Conservation (phyloP, 2,797 vertebrate genomes). For the Xenopus petersii region DNA sequence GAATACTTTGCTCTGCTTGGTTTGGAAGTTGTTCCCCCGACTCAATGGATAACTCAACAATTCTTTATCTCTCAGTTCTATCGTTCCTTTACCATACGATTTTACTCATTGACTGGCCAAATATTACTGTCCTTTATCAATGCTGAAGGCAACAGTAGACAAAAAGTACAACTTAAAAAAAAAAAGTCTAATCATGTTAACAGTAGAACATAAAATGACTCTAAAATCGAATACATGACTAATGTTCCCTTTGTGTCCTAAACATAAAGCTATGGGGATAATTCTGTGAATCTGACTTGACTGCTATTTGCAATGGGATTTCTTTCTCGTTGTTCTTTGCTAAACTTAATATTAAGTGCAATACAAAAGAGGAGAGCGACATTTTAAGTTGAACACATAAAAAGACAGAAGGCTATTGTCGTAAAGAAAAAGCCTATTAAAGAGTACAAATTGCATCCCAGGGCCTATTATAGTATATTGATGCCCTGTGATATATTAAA, state of each 20-base stretch:
- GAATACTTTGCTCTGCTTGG: too few species aligned
- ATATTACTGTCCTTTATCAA: too few species aligned
- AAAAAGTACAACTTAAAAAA: too few species aligned
- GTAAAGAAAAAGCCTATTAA: slow-evolving; percentile 35
- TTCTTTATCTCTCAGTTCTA: too few species aligned
- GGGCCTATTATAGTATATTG: slow-evolving; percentile 43
- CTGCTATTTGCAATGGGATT: slow-evolving; percentile 21
- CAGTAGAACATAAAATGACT: too few species aligned
- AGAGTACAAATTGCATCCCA: slow-evolving; percentile 37
- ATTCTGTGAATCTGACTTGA: neutral
- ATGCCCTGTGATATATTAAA: slow-evolving; percentile 43
- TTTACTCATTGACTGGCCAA: too few species aligned
- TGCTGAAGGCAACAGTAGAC: too few species aligned
- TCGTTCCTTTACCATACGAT: too few species aligned
- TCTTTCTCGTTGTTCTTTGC: slow-evolving; percentile 6
- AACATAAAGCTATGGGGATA: slow-evolving; percentile 16
- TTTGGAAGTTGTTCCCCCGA: too few species aligned
- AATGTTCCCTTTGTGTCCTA: slow-evolving; percentile 17
- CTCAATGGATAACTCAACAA: too few species aligned
- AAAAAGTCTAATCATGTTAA: too few species aligned
- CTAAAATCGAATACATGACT: neutral
- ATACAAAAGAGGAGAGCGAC: slow-evolving; percentile 38
- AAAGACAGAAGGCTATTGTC: slow-evolving; percentile 23
- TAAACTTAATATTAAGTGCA: slow-evolving; percentile 38
- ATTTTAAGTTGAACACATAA: slow-evolving; percentile 40